These are phyloP conservation scores for Acromyrmex echinatior DNA, from an alignment of 1,140 invertebrate species.

Conservation along the genomic window DNA sequence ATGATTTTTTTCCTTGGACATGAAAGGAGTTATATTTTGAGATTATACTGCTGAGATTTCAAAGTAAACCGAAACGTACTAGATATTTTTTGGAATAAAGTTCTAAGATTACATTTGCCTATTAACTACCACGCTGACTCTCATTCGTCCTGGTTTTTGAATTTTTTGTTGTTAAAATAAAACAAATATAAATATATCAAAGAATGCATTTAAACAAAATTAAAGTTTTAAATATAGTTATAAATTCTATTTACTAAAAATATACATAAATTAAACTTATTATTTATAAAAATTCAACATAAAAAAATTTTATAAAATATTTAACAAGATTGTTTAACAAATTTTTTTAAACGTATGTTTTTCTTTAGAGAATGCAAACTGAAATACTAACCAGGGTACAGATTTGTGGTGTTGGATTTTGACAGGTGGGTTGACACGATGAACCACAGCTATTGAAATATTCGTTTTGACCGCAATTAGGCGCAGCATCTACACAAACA, in stretches of 20 bases:
- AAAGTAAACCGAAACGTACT: no score
- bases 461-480: slow-evolving; percentile 55
- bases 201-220: background rate
- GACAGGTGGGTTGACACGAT: slow-evolving; percentile 29
- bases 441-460: slow-evolving; percentile 48
- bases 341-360: background rate
- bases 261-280: background rate
- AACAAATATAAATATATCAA: background rate
- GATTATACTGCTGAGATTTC: no score
- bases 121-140: no score
- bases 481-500: slow-evolving; percentile 26
- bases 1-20: no score
- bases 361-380: background rate
- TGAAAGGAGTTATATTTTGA: no score
- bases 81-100: no score
- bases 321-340: background rate
- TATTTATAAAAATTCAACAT: background rate
- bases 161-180: background rate
- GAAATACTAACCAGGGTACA: slow-evolving; percentile 60
- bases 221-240: background rate
- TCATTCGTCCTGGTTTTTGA: no score
- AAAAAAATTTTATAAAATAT: background rate
- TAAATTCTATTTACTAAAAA: background rate
- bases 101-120: no score
- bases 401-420: background rate